Conservation (phyloP, 2,797 vertebrate genomes). For the Poeciliopsis paucimaculata region DNA sequence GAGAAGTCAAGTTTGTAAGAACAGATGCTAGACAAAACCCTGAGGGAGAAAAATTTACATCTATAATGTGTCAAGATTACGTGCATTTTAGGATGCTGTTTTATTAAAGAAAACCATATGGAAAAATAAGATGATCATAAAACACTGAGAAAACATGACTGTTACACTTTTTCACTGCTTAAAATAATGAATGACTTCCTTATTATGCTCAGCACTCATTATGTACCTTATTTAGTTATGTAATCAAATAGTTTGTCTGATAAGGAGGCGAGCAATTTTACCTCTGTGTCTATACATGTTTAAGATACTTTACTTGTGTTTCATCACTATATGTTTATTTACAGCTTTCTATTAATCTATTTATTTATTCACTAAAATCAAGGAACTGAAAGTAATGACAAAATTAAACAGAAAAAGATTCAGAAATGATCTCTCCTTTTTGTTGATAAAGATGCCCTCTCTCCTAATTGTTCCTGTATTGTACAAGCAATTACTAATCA, state of each 20-base stretch:
- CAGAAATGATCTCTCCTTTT: not conserved
- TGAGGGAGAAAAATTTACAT: constrained; percentile 49
- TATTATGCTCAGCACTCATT: not conserved
- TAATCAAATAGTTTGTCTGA: not conserved
- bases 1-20: constrained; percentile 54
- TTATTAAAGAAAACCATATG: constrained; percentile 14
- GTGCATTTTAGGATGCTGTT: constrained; percentile 26
- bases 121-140: not conserved
- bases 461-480: not conserved
- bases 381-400: not conserved
- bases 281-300: not conserved
- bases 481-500: not conserved
- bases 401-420: not conserved
- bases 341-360: not conserved
- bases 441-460: not conserved
- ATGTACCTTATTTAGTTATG: not conserved
- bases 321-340: not conserved
- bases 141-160: not conserved
- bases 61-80: constrained; percentile 34
- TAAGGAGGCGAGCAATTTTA: not conserved
- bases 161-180: not conserved
- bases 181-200: too few species aligned
- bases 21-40: constrained; percentile 59
- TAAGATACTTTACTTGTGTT: not conserved
- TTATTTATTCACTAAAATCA: not conserved